phyloP scores from a whole-genome alignment of 2,797 vertebrate genomes.

The Podarcis lilfordi region DNA sequence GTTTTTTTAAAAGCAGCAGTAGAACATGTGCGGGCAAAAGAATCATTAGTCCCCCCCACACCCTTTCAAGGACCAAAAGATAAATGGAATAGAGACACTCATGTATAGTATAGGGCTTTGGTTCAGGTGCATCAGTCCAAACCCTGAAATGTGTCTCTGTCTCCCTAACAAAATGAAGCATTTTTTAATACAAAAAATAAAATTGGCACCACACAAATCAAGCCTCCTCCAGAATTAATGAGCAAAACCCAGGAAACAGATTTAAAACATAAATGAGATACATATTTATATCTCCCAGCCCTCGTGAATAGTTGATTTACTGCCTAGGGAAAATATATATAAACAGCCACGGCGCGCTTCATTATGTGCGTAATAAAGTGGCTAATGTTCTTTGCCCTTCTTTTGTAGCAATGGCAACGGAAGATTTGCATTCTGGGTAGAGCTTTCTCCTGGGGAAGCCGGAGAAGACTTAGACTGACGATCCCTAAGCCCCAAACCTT shows the following conservation, averaged over 20 bases:
- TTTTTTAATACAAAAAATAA: not conserved
- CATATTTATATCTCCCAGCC: slow-evolving; percentile 54
- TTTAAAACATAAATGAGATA: slow-evolving; percentile 62
- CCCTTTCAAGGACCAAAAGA: not conserved
- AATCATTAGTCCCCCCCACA: not conserved
- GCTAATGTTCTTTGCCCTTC: slow-evolving; percentile 58
- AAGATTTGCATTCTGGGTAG: slow-evolving; percentile 75
- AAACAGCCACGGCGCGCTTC: slow-evolving; percentile 62
- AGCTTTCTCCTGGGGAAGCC: slow-evolving; percentile 68
- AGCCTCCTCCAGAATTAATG: slow-evolving; percentile 35
- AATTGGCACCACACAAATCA: slow-evolving; percentile 40
- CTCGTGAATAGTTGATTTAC: slow-evolving; percentile 65
- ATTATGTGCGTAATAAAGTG: slow-evolving; percentile 70
- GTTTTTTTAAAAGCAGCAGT: not conserved
- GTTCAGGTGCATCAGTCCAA: not conserved
- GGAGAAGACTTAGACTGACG: slow-evolving; percentile 65
- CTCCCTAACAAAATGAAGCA: slow-evolving; percentile 36
- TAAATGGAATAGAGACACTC: not conserved
- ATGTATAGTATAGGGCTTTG: not conserved
- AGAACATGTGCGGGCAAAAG: not conserved
- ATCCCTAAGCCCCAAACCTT: slow-evolving; percentile 83
- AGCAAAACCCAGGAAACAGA: slow-evolving; percentile 37
- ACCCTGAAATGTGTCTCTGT: slow-evolving; percentile 13
- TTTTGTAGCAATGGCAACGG: slow-evolving; percentile 65
- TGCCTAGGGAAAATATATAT: slow-evolving; percentile 60